Evolutionary conservation across 1,140 invertebrate species (phyloP).

Genomic region (Physella acuta): DNA sequence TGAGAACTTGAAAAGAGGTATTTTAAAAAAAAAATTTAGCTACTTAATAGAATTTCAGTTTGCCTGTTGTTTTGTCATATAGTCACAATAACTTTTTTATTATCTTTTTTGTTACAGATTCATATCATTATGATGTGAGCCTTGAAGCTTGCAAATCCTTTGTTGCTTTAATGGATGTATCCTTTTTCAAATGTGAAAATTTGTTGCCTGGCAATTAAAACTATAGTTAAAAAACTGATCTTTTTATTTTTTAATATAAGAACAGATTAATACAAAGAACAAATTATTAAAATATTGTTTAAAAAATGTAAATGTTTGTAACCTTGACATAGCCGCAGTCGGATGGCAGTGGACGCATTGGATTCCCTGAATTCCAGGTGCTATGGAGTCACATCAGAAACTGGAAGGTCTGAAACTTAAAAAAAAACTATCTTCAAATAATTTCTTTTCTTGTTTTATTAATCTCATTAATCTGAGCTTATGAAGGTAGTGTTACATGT

Average conservation of each 20-base stretch:
- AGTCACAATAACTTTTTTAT: conserved; percentile 6
- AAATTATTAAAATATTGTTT: neutral
- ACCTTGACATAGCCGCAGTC: conserved; percentile 40
- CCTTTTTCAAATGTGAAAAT: conserved; percentile 24
- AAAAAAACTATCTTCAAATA: conserved; percentile 2
- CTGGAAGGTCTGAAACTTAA: conserved; percentile 41
- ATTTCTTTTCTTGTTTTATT: neutral
- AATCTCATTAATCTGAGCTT: neutral
- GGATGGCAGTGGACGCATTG: conserved; percentile 45
- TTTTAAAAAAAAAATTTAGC: conserved; percentile 14
- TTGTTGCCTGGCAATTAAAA: neutral
- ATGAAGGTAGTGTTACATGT: neutral
- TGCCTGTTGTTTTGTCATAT: neutral
- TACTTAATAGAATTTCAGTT: neutral
- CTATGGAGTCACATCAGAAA: conserved; percentile 46
- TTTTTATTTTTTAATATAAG: neutral
- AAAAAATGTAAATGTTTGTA: neutral
- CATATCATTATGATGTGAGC: conserved; percentile 39
- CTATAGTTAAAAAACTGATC: neutral
- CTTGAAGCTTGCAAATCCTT: conserved; percentile 50
- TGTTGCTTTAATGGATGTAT: conserved; percentile 49
- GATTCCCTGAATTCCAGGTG: conserved; percentile 47
- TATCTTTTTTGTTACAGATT: conserved; percentile 40
- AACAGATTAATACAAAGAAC: neutral
- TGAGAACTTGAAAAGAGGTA: conserved; percentile 84